Base-by-base conservation (phyloP, 2,888 invertebrate genomes). In the Crocallis elinguaria region DNA sequence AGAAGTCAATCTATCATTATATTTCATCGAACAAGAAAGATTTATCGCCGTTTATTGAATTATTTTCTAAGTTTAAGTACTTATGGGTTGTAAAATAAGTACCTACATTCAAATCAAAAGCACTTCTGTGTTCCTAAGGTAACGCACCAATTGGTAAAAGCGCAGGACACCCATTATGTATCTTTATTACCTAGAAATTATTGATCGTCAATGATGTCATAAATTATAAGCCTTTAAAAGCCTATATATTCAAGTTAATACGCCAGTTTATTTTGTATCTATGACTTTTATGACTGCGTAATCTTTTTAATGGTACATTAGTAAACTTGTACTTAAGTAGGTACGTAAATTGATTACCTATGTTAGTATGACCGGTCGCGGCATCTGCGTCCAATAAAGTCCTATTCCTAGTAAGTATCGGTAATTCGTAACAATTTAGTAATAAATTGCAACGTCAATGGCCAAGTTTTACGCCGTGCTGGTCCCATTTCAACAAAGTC, bases 401-500 rank as follows among this genome's bases (percentile, higher is more conserved):
- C 29, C 30, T 61, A 64, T 82, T 78, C 79, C 58, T 58, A 67
- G 78, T 77, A 81, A 83, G 74, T 76, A 82, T 79, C 75, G 73
- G 77, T 79, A 75, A 82, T 81, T 79, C 75, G 77, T 78, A 79
- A 84, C 82, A 81, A 86, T 88, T 83, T 85, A 72, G 79, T 80
- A 78, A 85, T 88, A 86, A 85, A 84, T 85, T 81, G 73, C 69
- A 64, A 64, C 71, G n/a, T n/a, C n/a, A n/a, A n/a, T 66, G 72
- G 63, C 65, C 75, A 72, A 67, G 79, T 72, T 77, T 71, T 75
- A 77, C 79, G 70, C 77, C 74, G 71, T 68, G 67, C 75, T 77
- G 83, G 73, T 79, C 82, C 77, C 86, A 84, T 86, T 88, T 79
- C 76, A 84, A 84, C 83, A 81, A 82, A 83, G 83, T 83, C 79